A percentile compares a stretch with the other conserved stretches of the same genome.
Evolutionary conservation across 2,113 vertebrate species (phyloP).

Genomic region (Tretioscincus oriximinensis): DNA sequence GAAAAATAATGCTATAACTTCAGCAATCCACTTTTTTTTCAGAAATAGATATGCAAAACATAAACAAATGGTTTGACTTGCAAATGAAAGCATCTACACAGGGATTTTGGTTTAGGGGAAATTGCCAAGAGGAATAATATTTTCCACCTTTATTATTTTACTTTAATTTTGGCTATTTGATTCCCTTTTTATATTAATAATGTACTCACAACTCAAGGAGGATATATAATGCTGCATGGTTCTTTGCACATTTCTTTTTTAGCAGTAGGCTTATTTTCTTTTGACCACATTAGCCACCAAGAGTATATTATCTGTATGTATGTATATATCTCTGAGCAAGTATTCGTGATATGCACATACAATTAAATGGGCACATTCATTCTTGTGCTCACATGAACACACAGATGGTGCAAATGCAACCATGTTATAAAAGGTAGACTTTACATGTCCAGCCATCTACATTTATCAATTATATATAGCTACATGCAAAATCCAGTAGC

Average conservation of each 20-base stretch:
- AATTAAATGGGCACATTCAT: no score
- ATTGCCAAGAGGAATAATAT: background rate
- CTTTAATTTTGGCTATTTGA: background rate
- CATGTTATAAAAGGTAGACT: no score
- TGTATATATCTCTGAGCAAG: no score
- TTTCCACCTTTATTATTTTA: background rate
- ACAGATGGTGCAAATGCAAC: no score
- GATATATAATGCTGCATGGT: background rate
- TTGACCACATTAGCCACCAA: conserved; percentile 38
- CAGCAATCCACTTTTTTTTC: conserved; percentile 1
- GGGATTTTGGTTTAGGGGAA: background rate
- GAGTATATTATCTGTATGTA: conserved; percentile 11
- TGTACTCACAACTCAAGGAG: background rate
- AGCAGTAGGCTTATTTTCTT: conserved; percentile 26
- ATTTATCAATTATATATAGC: no score
- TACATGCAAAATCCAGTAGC: no score
- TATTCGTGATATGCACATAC: no score
- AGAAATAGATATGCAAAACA: conserved; percentile 31
- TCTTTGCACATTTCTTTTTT: rapidly evolving
- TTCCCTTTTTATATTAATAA: conserved; percentile 2
- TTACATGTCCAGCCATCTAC: no score
- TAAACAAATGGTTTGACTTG: conserved; percentile 38
- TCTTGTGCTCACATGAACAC: no score
- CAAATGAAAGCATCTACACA: conserved; percentile 28
- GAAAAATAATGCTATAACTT: conserved; percentile 30